phyloP scores from a whole-genome alignment of 2,113 vertebrate genomes.

The Cathartes aura region DNA sequence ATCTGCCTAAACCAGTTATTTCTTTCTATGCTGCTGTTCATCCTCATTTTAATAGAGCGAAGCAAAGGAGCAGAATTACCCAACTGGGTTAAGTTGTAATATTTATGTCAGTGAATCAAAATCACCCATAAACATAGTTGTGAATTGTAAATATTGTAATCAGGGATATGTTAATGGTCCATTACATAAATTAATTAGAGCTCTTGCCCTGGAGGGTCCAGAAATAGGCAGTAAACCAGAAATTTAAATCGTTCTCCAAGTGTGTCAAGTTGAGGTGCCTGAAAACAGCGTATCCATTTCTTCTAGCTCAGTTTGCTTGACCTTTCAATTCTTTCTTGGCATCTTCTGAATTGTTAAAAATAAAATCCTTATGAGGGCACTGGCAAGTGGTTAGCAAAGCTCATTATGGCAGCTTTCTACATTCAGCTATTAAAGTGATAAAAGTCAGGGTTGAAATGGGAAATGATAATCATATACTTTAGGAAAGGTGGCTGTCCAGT shows the following conservation, averaged over 20 bases:
- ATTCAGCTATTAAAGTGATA: background rate
- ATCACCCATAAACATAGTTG: background rate
- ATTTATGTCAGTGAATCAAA: background rate
- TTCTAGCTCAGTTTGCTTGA: conserved; percentile 61
- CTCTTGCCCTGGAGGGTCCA: background rate
- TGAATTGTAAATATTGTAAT: background rate
- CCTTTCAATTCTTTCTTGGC: conserved; percentile 62
- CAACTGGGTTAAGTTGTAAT: background rate
- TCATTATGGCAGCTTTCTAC: background rate
- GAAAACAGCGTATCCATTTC: conserved; percentile 57
- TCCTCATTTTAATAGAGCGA: background rate
- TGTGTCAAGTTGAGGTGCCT: background rate
- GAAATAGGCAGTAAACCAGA: background rate
- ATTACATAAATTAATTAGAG: background rate
- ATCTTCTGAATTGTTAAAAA: conserved; percentile 61
- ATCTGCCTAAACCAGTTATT: background rate
- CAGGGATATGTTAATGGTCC: background rate
- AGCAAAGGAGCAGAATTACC: background rate
- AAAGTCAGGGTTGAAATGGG: background rate
- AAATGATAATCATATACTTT: background rate
- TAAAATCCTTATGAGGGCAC: conserved; percentile 67
- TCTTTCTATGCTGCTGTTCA: background rate
- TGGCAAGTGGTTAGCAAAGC: background rate
- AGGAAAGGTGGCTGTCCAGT: background rate
- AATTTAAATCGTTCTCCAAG: background rate